phyloP scores from a whole-genome alignment of 2,888 invertebrate genomes.

The Bhutanitis thaidina region DNA sequence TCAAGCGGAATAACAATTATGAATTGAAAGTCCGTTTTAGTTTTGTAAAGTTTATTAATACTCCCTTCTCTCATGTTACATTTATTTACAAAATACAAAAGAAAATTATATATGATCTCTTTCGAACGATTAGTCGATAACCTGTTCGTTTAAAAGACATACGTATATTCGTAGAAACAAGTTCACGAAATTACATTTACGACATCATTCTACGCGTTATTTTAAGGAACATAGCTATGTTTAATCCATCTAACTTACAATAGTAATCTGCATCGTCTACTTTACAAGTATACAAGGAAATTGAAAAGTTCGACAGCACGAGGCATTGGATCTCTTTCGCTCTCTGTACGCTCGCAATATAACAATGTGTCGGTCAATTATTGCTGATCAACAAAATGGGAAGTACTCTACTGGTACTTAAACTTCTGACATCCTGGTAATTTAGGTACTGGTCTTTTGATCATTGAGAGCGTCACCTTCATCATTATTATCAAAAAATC shows the following conservation, averaged over 20 bases:
- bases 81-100: conserved; percentile 21
- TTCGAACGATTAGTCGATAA: background rate
- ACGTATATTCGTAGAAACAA: conserved; percentile 4
- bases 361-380: too few species aligned
- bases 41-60: conserved; percentile 18
- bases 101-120: background rate
- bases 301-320: conserved; percentile 8
- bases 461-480: too few species aligned
- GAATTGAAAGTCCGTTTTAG: conserved; percentile 11
- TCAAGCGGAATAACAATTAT: background rate
- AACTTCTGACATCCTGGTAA: too few species aligned
- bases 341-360: background rate
- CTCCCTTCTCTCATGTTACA: conserved; percentile 11
- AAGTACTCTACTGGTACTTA: too few species aligned
- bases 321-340: background rate
- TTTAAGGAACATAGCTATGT: conserved; percentile 21
- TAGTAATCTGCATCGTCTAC: conserved; percentile 11
- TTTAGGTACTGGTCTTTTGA: too few species aligned
- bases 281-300: conserved; percentile 17
- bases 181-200: conserved; percentile 16
- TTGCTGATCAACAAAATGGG: too few species aligned
- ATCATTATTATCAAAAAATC: too few species aligned
- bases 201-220: conserved; percentile 18
- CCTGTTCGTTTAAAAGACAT: conserved; percentile 1
- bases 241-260: conserved; percentile 13